Evolutionary conservation across 2,797 vertebrate species (phyloP), one percentile per base, ranked within the genome.

Genomic region (Hyperoplus immaculatus): DNA sequence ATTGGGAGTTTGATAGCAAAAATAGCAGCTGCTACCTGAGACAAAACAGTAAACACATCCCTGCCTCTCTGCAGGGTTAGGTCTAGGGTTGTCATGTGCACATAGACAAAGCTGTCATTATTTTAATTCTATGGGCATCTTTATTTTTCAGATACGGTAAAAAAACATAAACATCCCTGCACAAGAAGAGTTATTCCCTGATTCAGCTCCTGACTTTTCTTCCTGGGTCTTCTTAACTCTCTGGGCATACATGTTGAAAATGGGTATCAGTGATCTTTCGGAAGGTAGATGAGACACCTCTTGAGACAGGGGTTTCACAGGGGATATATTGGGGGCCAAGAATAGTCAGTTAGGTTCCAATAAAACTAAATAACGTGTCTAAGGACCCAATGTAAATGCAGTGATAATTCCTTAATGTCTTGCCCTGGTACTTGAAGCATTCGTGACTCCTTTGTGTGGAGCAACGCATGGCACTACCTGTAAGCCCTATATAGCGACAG

Each of bases 391-490:
- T 9, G 16, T 60, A 16, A 42, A 29, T 29, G 29, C 29, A 29
- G 29, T 29, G 29, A 29, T 29, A 29, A 29, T 29, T 29, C 29
- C 29, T 29, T 29, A 29, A 29, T 29, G 29, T 29, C 29, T 29
- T 29, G 29, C 29, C 13, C 7, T 42, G 54, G n/a, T 45, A 21
- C 14, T 38, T 16, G 3, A 49, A 56, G n/a, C 29, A 16, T 55
- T 29, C 43, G 14, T 67, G 51, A 64, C 39, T 51, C 39, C 21
- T 68, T 70, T 60, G 42, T 46, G 15, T 29, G 42, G 16, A 58
- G 16, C 45, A 58, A 67, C 47, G 59, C 38, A 62, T 65, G 61
- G 39, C 50, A 45, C 3, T 29, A 8, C 6, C 16, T 43, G 38
- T 18, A 58, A 63, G 68, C 16, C 54, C 29, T 29, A 3, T 29